Evolutionary conservation across 2,888 invertebrate genomes (phyloP).

Genomic region (Microchrysa polita): DNA sequence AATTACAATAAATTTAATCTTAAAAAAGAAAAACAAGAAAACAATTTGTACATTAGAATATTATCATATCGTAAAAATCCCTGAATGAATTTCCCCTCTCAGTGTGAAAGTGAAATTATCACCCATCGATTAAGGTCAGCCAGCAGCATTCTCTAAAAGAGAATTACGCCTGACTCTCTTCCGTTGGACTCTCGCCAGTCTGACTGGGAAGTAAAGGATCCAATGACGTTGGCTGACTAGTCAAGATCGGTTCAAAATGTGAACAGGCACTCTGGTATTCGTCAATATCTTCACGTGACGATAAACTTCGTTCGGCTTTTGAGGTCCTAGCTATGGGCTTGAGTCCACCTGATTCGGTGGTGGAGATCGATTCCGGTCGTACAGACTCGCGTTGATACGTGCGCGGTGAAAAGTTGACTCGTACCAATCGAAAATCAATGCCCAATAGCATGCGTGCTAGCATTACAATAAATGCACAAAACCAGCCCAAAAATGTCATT

Average conservation of each 20-base stretch:
- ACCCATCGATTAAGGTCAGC: background rate
- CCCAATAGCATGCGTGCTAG: conserved; percentile 57
- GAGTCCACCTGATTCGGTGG: background rate
- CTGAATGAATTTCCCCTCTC: conserved; percentile 1
- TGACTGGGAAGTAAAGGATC: conserved; percentile 12
- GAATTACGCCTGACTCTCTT: background rate
- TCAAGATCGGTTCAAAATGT: conserved; percentile 10
- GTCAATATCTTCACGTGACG: conserved; percentile 42
- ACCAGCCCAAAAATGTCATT: conserved; percentile 56
- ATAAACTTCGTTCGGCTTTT: background rate
- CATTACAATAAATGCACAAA: conserved; percentile 58
- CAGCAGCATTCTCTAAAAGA: too few species aligned
- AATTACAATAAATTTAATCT: background rate
- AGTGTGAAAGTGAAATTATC: background rate
- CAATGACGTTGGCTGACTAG: background rate
- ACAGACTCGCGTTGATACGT: background rate
- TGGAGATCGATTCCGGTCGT: background rate
- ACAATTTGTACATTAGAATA: conserved; percentile 26
- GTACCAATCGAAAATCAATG: conserved; percentile 58
- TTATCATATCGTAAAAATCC: conserved; percentile 17
- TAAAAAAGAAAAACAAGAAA: background rate
- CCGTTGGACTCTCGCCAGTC: background rate
- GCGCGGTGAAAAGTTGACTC: conserved; percentile 20
- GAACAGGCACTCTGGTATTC: conserved; percentile 42
- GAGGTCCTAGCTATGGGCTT: background rate